Evolutionary conservation across 2,888 invertebrate genomes (phyloP).

Genomic region (Spilosoma lubricipeda): DNA sequence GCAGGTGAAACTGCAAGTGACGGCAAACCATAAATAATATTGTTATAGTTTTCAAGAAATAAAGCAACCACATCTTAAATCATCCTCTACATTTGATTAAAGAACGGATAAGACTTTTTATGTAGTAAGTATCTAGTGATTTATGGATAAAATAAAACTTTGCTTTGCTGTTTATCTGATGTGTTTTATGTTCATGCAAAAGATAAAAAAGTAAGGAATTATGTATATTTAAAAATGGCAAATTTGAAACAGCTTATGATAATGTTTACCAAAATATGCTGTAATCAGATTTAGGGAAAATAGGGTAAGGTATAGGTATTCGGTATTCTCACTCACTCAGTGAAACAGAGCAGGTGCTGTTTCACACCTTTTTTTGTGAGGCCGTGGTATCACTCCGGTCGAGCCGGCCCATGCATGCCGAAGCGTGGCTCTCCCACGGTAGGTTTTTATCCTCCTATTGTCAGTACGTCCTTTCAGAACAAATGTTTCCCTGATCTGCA

Average conservation of each 20-base stretch:
- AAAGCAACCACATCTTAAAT: conserved; percentile 6
- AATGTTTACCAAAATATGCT: too few relatives aligned
- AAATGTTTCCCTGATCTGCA: too few relatives aligned
- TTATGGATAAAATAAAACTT: conserved; percentile 5
- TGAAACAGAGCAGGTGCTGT: too few relatives aligned
- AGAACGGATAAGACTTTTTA: conserved; percentile 6
- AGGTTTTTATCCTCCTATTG: too few relatives aligned
- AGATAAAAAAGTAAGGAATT: background rate
- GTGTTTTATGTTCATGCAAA: background rate
- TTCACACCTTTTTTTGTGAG: too few relatives aligned
- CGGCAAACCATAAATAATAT: background rate
- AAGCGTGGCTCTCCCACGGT: too few relatives aligned
- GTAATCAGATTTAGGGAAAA: too few relatives aligned
- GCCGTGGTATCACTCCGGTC: too few relatives aligned
- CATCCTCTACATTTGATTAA: background rate
- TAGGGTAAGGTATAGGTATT: too few relatives aligned
- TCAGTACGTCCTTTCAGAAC: too few relatives aligned
- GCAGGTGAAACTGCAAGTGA: background rate
- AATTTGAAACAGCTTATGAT: background rate
- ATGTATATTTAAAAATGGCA: background rate
- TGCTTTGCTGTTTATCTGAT: background rate
- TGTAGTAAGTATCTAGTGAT: conserved; percentile 1
- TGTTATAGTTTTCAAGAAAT: background rate
- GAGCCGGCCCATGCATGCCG: too few relatives aligned
- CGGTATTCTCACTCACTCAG: too few relatives aligned